Conservation (phyloP, 92 coral and sea anemone genomes). For the Muricea muricata region DNA sequence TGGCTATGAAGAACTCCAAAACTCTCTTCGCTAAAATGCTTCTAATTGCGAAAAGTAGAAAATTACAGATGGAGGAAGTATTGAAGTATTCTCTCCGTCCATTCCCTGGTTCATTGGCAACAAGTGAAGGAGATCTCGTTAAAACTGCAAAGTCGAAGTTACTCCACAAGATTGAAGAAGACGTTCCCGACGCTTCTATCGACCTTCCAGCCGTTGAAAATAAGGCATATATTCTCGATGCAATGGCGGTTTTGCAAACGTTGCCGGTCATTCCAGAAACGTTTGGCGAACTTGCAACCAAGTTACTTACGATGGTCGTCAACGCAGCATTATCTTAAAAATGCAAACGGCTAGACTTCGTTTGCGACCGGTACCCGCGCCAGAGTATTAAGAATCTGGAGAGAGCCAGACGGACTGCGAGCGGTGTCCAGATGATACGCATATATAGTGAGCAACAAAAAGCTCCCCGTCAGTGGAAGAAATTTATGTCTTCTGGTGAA, state of each 20-base stretch:
- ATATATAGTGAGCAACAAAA: conserved; percentile 12
- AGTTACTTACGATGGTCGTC: background rate
- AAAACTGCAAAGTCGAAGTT: conserved; percentile 63
- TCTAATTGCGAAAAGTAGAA: conserved; percentile 69
- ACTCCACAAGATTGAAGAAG: conserved; percentile 20
- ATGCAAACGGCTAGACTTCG: conserved; percentile 2
- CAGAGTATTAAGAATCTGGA: conserved; percentile 16
- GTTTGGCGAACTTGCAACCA: background rate
- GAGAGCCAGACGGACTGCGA: background rate
- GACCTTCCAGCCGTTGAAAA: background rate
- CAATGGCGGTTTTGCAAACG: conserved; percentile 2
- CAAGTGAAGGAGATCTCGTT: conserved; percentile 57
- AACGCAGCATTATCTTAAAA: background rate
- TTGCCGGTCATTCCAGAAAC: background rate
- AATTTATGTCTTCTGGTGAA: conserved; percentile 6
- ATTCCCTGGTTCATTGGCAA: conserved; percentile 67
- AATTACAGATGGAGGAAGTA: conserved; percentile 58
- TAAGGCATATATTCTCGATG: background rate
- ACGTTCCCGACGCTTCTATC: background rate
- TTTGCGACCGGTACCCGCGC: too few species aligned
- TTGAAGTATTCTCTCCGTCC: conserved; percentile 64
- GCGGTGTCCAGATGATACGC: conserved; percentile 16
- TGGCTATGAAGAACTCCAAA: conserved; percentile 9
- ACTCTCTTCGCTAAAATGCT: conserved; percentile 65
- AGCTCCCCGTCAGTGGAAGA: conserved; percentile 11